Conservation (phyloP, 1,140 invertebrate species). For the Bombus pascuorum region DNA sequence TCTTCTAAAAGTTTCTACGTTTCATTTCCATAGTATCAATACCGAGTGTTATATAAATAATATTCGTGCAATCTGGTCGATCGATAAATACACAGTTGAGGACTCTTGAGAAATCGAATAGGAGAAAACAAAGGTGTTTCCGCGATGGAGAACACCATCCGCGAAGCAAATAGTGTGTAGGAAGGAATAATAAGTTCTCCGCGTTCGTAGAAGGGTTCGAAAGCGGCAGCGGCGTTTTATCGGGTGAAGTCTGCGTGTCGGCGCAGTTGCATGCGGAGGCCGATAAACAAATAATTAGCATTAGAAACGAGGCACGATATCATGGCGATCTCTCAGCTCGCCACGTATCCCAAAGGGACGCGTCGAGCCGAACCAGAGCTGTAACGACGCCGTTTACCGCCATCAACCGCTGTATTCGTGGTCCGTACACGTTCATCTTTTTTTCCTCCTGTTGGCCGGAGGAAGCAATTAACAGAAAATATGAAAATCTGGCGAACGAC, state of each 20-base stretch:
- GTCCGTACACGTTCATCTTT: neutral
- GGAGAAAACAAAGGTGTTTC: slow-evolving; percentile 36
- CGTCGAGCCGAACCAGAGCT: neutral
- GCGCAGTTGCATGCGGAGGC: slow-evolving; percentile 65
- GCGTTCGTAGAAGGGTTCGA: slow-evolving; percentile 10
- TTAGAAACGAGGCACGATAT: slow-evolving; percentile 68
- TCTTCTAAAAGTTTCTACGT: too few relatives aligned
- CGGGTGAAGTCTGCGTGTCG: slow-evolving; percentile 53
- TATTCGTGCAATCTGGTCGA: neutral
- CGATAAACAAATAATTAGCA: slow-evolving; percentile 80
- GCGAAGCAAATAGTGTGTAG: neutral
- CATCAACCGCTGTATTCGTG: neutral
- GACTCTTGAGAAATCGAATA: neutral
- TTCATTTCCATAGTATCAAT: too few relatives aligned
- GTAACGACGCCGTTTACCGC: neutral
- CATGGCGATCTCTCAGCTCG: neutral
- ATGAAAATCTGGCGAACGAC: slow-evolving; percentile 8
- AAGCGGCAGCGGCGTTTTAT: slow-evolving; percentile 57
- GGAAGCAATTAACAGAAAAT: slow-evolving; percentile 16
- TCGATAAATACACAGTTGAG: neutral
- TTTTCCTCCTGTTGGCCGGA: neutral
- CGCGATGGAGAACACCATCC: neutral
- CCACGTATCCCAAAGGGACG: slow-evolving; percentile 8
- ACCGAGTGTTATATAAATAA: too few relatives aligned
- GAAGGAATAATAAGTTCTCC: slow-evolving; percentile 24